Evolutionary conservation across 2,888 invertebrate genomes (phyloP).

Genomic region (Macrophya alboannulata): DNA sequence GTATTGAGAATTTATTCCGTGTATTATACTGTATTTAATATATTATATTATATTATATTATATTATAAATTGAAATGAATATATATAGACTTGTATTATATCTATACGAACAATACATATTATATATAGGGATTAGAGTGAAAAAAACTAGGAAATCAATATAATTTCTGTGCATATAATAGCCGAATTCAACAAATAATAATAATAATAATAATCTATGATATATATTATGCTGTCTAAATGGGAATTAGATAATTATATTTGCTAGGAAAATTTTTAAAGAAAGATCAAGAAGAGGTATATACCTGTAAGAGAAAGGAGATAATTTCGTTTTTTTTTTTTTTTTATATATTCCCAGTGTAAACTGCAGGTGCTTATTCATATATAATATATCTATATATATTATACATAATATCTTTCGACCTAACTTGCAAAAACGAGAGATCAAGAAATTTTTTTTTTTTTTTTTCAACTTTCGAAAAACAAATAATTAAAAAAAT

Average conservation of each 20-base stretch:
- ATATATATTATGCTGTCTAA: not conserved
- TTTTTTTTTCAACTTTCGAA: too few relatives aligned
- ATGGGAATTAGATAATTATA: not conserved
- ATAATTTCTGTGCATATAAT: not conserved
- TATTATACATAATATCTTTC: too few relatives aligned
- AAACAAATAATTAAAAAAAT: too few relatives aligned
- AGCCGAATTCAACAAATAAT: not conserved
- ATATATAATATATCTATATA: too few relatives aligned
- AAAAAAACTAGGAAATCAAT: not conserved
- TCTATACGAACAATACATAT: not conserved
- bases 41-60: not conserved
- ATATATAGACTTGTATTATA: slow-evolving; percentile 16
- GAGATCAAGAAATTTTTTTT: too few relatives aligned
- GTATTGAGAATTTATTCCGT: not conserved
- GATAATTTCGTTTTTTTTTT: not conserved
- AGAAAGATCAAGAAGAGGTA: not conserved
- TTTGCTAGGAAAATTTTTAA: not conserved
- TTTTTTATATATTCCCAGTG: not conserved
- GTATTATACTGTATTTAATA: slow-evolving; percentile 21
- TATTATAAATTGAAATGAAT: slow-evolving; percentile 2
- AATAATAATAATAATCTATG: not conserved
- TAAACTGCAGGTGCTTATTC: not conserved
- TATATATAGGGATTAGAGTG: not conserved
- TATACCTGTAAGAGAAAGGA: not conserved
- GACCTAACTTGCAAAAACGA: too few relatives aligned